Base-by-base conservation (phyloP, 2,888 invertebrate genomes). In the Heteromurus nitidus region DNA sequence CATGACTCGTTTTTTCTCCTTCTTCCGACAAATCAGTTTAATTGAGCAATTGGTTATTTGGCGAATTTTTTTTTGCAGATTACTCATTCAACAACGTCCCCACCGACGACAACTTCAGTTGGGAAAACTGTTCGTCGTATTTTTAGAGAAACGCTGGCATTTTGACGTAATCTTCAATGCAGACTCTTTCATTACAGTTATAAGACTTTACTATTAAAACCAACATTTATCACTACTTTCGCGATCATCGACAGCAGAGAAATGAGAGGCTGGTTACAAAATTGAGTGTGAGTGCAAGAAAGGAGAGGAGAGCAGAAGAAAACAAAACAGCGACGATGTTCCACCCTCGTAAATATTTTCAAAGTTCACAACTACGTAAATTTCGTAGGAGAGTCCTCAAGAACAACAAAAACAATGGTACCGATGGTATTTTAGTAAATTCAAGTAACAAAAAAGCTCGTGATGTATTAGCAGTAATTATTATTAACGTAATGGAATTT, bases 61-160 rank as follows among this genome's bases (percentile, higher is more conserved):
- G 42, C 13, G 7, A 42, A n/a, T n/a, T n/a, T n/a, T n/a, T n/a
- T n/a, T 24, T 88, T 88, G 75, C 88, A 89, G 88, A 87, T 88
- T 50, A 86, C 87, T 80, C 82, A 87, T 86, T 82, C 87, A 53
- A 89, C 89, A 22, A 89, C 85, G 16, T 84, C 86, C 20, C 85
- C 89, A 76, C 94, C 95, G 74, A 92, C 94, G 79, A 92, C 93
- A 85, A 92, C 94, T 2, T 95, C 96, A 1, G 94, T 97, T 88
- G 94, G 96, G 64, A 95, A 95, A 88, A 95, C 96, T 3, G 93
- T 97, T 92, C 94, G 96, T 88, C 96, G 96, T 90, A 92, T 97
- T 82, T 93, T 97, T 85, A 94, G 94, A 88, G 96, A 96, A 89
- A 96, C 95, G 20, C 91, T 96, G 42, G 86, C 85, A 62, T 86